phyloP scores from a whole-genome alignment of 2,888 invertebrate species.

The Amphipoea lucens region DNA sequence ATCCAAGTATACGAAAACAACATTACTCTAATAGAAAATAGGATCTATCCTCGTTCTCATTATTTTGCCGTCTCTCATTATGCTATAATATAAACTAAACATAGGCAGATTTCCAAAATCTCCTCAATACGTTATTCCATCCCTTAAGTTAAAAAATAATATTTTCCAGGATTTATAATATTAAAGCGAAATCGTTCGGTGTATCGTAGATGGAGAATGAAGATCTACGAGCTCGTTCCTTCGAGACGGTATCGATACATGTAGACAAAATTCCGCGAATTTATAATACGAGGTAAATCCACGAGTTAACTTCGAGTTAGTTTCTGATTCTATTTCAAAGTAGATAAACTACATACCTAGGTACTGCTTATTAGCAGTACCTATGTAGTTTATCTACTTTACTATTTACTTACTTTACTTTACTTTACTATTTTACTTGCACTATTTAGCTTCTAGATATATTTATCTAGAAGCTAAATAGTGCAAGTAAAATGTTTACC shows the following conservation, averaged over 20 bases:
- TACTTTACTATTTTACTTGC: too few species aligned
- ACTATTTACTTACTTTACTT: too few species aligned
- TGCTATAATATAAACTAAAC: conserved; percentile 34
- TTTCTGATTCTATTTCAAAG: conserved; percentile 2
- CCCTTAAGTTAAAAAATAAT: conserved; percentile 42
- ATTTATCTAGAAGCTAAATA: neutral
- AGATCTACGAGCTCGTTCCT: conserved; percentile 36
- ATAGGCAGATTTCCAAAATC: conserved; percentile 33
- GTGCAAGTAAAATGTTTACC: neutral
- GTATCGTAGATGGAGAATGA: conserved; percentile 32
- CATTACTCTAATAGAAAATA: conserved; percentile 27
- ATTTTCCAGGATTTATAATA: conserved; percentile 38
- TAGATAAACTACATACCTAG: conserved; percentile 14
- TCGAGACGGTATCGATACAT: conserved; percentile 69
- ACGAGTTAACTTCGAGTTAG: neutral
- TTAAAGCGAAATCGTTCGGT: conserved; percentile 49
- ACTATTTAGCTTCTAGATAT: too few species aligned
- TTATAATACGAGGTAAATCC: neutral
- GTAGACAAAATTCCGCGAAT: conserved; percentile 69
- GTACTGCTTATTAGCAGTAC: too few species aligned
- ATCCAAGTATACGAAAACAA: conserved; percentile 24
- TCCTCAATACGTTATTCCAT: conserved; percentile 37
- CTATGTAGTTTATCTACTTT: too few species aligned
- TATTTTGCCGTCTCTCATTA: conserved; percentile 17
- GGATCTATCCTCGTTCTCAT: neutral